phyloP scores from a whole-genome alignment of 2,113 vertebrate species.

The Pagrus major region DNA sequence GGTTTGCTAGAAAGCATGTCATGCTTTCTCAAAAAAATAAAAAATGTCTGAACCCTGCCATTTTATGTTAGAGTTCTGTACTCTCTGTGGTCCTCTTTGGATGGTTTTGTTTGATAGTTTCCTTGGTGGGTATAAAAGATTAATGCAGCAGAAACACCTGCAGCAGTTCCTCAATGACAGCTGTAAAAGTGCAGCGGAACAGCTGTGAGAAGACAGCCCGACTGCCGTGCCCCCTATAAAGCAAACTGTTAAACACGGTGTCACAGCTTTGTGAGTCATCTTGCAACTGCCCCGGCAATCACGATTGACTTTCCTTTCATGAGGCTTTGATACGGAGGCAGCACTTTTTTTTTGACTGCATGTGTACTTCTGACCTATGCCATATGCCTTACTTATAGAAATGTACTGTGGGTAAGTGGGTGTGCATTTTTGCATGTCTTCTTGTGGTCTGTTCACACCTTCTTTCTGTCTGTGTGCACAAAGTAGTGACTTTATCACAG shows the following conservation, averaged over 20 bases:
- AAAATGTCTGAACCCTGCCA: slow-evolving; percentile 59
- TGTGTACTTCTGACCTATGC: slow-evolving; percentile 8
- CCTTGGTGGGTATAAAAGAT: slow-evolving; percentile 79
- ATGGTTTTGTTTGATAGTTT: slow-evolving; percentile 77
- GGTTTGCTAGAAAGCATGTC: slow-evolving; percentile 72
- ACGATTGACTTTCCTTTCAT: slow-evolving; percentile 47
- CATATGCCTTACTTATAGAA: neutral
- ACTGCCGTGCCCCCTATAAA: slow-evolving; percentile 59
- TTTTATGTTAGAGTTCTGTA: slow-evolving; percentile 52
- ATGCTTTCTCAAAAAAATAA: slow-evolving; percentile 6
- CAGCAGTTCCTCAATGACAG: slow-evolving; percentile 82
- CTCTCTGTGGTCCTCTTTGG: slow-evolving; percentile 73
- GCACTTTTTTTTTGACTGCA: neutral
- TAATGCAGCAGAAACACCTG: slow-evolving; percentile 81
- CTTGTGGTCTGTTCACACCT: neutral
- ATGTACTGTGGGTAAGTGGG: neutral
- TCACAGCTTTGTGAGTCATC: slow-evolving; percentile 64
- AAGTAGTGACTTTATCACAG: neutral
- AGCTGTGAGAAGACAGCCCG: slow-evolving; percentile 65
- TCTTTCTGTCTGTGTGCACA: neutral
- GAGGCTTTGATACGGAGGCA: slow-evolving; percentile 9
- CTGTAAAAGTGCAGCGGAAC: slow-evolving; percentile 73
- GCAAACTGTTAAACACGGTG: slow-evolving; percentile 61
- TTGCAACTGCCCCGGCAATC: slow-evolving; percentile 53
- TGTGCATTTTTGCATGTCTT: neutral